These are phyloP conservation scores for Tholera decimalis DNA, from an alignment of 2,888 invertebrate species.

Conservation along the genomic window DNA sequence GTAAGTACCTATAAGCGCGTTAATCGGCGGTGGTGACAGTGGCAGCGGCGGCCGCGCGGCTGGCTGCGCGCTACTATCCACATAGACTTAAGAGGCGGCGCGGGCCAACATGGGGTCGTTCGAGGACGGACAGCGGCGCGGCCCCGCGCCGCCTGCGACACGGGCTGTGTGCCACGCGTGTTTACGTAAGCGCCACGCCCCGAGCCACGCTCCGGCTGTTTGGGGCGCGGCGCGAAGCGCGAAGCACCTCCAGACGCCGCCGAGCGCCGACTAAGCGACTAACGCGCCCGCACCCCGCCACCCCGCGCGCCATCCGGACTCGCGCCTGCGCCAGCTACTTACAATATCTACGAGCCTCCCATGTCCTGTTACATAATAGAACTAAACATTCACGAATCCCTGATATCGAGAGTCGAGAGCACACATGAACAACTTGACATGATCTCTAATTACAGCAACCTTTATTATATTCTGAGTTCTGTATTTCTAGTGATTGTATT, in stretches of 20 bases:
- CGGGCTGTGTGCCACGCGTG: conserved; percentile 84
- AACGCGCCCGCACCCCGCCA: conserved; percentile 81
- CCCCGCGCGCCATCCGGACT: conserved; percentile 72
- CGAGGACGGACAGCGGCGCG: conserved; percentile 88
- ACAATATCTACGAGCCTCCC: conserved; percentile 80
- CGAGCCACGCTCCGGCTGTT: conserved; percentile 89
- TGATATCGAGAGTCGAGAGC: conserved; percentile 50
- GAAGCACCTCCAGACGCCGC: conserved; percentile 89
- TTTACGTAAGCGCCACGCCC: conserved; percentile 92
- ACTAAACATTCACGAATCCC: conserved; percentile 79
- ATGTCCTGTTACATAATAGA: conserved; percentile 85
- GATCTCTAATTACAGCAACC: conserved; percentile 44
- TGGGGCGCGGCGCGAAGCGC: conserved; percentile 90
- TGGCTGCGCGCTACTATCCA: conserved; percentile 79
- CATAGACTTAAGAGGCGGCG: conserved; percentile 87
- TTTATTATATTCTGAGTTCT: conserved; percentile 17
- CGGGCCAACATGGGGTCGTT: conserved; percentile 88
- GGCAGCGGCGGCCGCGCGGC: conserved; percentile 87
- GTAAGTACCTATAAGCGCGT: conserved; percentile 89
- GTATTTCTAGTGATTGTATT: conserved; percentile 15
- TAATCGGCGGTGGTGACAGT: conserved; percentile 82
- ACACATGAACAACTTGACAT: conserved; percentile 37
- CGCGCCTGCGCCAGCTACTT: conserved; percentile 83
- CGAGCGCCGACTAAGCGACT: conserved; percentile 90
- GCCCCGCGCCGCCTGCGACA: conserved; percentile 85